These are phyloP conservation scores for Trichopria drosophilae DNA, from an alignment of 2,888 invertebrate genomes.

Conservation along the genomic window DNA sequence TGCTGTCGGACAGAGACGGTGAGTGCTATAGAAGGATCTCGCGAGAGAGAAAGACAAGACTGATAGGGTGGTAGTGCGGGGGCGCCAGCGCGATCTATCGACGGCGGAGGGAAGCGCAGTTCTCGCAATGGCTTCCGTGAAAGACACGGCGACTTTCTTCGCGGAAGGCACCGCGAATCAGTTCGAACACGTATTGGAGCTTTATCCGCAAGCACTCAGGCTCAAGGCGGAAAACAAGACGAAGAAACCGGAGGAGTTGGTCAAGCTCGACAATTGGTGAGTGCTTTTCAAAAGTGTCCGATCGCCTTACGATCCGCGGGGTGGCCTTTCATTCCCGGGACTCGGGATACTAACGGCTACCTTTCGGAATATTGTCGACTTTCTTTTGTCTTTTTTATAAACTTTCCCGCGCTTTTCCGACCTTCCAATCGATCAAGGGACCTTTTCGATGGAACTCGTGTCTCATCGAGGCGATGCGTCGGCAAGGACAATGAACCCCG, in stretches of 20 bases:
- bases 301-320: slow-evolving; percentile 9
- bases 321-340: slow-evolving; percentile 4
- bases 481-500: no score
- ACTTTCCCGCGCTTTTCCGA: slow-evolving; percentile 33
- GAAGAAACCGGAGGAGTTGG: slow-evolving; percentile 91
- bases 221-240: slow-evolving; percentile 83
- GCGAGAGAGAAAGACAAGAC: background rate
- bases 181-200: slow-evolving; percentile 84
- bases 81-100: slow-evolving; percentile 42
- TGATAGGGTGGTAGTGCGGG: background rate
- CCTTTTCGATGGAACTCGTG: no score
- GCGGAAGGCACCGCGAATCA: slow-evolving; percentile 84
- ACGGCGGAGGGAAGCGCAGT: slow-evolving; percentile 44
- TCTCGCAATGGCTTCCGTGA: slow-evolving; percentile 80
- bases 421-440: slow-evolving; percentile 55
- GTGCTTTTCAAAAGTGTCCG: no score
- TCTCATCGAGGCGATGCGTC: no score
- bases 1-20: slow-evolving; percentile 13
- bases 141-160: slow-evolving; percentile 92
- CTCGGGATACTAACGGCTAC: no score
- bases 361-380: no score
- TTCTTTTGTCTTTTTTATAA: slow-evolving; percentile 8
- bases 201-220: slow-evolving; percentile 89
- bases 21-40: slow-evolving; percentile 14
- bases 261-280: slow-evolving; percentile 95